Percentiles rank a stretch among this genome's conserved stretches.
Conservation (phyloP, 2,797 vertebrate genomes). For the Botia almorhae region DNA sequence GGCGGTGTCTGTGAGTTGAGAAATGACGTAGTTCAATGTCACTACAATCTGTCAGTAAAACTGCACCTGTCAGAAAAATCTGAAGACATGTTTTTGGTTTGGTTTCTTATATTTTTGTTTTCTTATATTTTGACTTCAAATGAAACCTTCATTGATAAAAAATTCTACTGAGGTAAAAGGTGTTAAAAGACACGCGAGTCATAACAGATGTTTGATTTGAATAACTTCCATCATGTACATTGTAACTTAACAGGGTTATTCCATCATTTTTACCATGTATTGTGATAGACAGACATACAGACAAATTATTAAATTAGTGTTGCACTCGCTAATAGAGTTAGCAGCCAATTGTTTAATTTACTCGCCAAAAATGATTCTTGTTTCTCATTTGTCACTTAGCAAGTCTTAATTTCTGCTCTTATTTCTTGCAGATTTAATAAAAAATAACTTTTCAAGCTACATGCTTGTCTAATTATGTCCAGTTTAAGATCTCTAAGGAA, state of each 20-base stretch:
- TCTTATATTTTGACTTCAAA: no score
- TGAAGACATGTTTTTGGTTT: neutral
- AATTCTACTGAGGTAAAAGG: neutral
- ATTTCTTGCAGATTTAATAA: neutral
- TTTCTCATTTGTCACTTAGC: neutral
- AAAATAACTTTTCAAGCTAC: no score
- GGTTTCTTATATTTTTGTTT: neutral
- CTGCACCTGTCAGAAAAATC: neutral
- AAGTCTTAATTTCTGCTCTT: neutral
- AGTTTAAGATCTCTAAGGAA: slow-evolving; percentile 14
- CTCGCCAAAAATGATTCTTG: neutral
- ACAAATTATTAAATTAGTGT: no score
- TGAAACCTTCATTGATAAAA: neutral
- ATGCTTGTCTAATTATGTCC: slow-evolving; percentile 59
- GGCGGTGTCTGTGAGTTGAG: neutral
- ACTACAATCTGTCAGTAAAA: neutral
- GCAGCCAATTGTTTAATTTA: neutral
- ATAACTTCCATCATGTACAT: neutral
- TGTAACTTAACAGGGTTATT: neutral
- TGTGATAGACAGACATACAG: neutral
- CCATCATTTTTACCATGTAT: neutral
- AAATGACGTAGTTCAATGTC: neutral
- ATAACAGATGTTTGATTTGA: neutral
- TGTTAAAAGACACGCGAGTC: neutral
- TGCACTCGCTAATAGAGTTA: neutral